Conservation (phyloP, 2,113 vertebrate genomes). For the Stegostoma tigrinum region DNA sequence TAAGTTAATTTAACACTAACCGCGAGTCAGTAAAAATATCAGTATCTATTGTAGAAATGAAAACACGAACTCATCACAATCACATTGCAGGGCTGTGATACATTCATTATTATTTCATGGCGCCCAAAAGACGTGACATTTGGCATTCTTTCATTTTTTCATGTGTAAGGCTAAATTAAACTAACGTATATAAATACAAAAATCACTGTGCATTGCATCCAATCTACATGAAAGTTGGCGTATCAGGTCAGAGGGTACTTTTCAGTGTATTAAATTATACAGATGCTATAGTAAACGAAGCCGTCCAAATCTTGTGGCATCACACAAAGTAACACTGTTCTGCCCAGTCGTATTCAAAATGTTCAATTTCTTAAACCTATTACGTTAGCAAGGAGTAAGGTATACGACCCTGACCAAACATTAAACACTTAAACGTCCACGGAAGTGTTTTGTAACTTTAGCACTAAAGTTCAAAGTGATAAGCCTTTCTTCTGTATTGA, state of each 20-base stretch:
- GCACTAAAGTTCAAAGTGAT: background rate
- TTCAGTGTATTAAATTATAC: too few species aligned
- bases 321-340: background rate
- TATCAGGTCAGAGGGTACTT: background rate
- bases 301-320: background rate
- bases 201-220: background rate
- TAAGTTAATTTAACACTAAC: background rate
- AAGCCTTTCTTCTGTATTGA: background rate
- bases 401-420: background rate
- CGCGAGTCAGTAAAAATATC: background rate
- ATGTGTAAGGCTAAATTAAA: background rate
- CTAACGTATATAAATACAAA: background rate
- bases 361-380: background rate
- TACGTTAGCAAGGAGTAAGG: background rate
- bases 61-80: background rate
- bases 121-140: background rate
- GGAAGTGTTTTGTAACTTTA: background rate
- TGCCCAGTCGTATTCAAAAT: background rate
- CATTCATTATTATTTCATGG: background rate
- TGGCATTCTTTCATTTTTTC: background rate
- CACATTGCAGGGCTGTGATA: background rate
- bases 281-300: background rate
- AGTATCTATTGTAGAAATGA: background rate
- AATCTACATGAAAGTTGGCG: background rate
- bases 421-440: background rate